Conservation (phyloP, 2,113 vertebrate genomes). For the Serilophus lunatus region DNA sequence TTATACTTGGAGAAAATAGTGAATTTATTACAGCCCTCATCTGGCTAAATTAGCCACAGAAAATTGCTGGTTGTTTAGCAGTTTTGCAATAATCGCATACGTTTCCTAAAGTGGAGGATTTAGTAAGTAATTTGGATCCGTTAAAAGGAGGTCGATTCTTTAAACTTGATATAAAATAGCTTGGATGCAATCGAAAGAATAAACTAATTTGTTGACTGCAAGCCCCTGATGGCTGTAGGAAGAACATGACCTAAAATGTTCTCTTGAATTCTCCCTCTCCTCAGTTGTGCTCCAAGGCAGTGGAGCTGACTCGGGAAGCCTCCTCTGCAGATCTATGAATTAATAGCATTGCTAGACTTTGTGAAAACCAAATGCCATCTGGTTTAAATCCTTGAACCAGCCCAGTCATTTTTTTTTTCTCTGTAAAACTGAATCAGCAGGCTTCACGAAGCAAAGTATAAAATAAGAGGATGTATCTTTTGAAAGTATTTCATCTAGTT, state of each 20-base stretch:
- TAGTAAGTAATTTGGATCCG: slow-evolving; percentile 26
- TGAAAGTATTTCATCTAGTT: neutral
- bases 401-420: neutral
- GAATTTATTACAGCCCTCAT: slow-evolving; percentile 67
- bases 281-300: neutral
- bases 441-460: slow-evolving; percentile 10
- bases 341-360: slow-evolving; percentile 42
- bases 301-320: neutral
- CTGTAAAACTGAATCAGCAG: slow-evolving; percentile 40
- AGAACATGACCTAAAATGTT: slow-evolving; percentile 14
- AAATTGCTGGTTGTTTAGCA: slow-evolving; percentile 69
- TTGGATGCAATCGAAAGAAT: slow-evolving; percentile 9
- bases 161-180: slow-evolving; percentile 47
- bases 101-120: slow-evolving; percentile 30
- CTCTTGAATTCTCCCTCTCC: neutral
- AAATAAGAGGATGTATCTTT: slow-evolving; percentile 15
- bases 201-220: slow-evolving; percentile 48
- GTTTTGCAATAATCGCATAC: slow-evolving; percentile 45
- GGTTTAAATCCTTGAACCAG: slow-evolving; percentile 60
- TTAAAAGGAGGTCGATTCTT: slow-evolving; percentile 24
- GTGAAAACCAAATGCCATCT: slow-evolving; percentile 61
- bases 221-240: slow-evolving; percentile 24
- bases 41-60: slow-evolving; percentile 64
- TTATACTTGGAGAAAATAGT: slow-evolving; percentile 47
- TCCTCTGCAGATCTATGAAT: slow-evolving; percentile 20